These are phyloP conservation scores for Lagopus leucura DNA, from an alignment of 2,113 vertebrate genomes.

Conservation along the genomic window DNA sequence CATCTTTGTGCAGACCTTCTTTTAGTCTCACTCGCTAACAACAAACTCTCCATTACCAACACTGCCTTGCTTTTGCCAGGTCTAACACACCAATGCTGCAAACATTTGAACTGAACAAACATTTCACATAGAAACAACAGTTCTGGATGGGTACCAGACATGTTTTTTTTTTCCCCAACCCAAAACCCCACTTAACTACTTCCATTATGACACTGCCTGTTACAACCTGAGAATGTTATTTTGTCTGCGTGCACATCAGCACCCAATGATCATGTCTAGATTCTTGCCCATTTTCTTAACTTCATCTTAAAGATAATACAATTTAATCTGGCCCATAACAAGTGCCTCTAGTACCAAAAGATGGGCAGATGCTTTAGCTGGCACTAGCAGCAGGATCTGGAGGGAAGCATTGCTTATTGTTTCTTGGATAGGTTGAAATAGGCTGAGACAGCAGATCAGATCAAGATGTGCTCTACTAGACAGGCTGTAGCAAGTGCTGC, in stretches of 20 bases:
- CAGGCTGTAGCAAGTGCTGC: background rate
- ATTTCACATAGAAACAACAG: background rate
- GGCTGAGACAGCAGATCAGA: background rate
- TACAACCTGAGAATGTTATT: background rate
- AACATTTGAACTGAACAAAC: background rate
- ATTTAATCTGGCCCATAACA: background rate
- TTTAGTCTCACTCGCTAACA: background rate
- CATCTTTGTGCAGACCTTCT: background rate
- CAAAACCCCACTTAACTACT: background rate
- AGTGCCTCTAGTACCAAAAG: background rate
- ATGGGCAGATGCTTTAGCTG: background rate
- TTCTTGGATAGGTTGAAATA: background rate
- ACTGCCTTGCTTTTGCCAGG: background rate
- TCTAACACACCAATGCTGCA: rapidly evolving
- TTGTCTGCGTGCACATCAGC: background rate
- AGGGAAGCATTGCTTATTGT: background rate
- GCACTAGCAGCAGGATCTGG: background rate
- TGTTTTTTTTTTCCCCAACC: background rate
- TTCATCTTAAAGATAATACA: background rate
- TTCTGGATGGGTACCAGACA: background rate
- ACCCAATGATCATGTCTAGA: background rate
- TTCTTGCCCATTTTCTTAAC: background rate
- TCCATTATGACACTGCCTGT: rapidly evolving
- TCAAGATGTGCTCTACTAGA: background rate
- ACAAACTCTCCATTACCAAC: background rate